These are phyloP conservation scores for Deroplatys truncata DNA, from an alignment of 2,888 invertebrate genomes.

Conservation along the genomic window DNA sequence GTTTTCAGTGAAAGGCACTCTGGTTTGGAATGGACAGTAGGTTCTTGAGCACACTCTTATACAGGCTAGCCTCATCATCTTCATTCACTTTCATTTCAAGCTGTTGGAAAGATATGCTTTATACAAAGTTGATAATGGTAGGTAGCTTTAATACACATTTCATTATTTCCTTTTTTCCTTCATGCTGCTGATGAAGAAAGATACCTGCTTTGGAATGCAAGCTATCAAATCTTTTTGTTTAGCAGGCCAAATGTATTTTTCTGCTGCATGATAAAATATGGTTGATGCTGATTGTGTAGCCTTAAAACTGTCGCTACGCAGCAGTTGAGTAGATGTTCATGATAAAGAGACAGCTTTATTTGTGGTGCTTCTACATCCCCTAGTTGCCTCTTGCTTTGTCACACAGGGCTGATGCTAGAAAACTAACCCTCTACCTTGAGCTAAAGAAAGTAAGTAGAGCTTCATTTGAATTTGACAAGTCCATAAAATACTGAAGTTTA, in stretches of 20 bases:
- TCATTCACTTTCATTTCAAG: no score
- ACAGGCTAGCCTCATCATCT: no score
- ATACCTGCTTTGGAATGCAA: background rate
- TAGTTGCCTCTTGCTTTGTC: slow-evolving; percentile 8
- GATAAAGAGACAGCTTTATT: background rate
- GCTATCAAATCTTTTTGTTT: background rate
- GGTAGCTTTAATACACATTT: no score
- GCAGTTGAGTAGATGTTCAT: background rate
- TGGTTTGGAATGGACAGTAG: no score
- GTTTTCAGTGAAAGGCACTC: no score
- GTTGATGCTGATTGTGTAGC: slow-evolving; percentile 8
- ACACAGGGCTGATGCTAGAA: background rate
- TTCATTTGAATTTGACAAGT: background rate
- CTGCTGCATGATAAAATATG: background rate
- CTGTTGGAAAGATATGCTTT: no score
- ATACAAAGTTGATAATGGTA: no score
- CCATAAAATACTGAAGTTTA: background rate
- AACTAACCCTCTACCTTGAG: background rate
- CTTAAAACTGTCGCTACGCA: background rate
- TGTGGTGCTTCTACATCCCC: slow-evolving; percentile 11
- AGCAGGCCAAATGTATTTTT: background rate
- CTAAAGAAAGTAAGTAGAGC: background rate
- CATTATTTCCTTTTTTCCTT: no score
- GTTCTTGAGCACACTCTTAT: no score
- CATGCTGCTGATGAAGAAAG: no score